These are phyloP conservation scores for Rhabdornis inornatus DNA, from an alignment of 2,113 vertebrate species.

Conservation along the genomic window DNA sequence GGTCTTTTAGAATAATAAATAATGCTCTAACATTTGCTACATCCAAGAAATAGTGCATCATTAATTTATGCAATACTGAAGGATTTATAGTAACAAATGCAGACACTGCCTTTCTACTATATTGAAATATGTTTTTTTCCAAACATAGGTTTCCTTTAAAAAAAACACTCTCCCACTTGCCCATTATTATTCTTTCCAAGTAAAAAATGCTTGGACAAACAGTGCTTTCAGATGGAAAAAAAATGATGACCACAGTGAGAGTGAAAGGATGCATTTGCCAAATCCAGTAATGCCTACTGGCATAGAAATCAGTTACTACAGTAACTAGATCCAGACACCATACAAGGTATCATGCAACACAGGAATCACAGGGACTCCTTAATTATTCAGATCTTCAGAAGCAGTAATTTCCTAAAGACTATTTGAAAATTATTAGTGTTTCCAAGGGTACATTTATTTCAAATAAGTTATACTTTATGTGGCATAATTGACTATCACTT, in stretches of 20 bases:
- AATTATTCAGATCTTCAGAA: background rate
- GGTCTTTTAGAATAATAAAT: background rate
- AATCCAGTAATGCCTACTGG: background rate
- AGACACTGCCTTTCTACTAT: background rate
- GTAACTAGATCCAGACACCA: background rate
- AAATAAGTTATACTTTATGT: background rate
- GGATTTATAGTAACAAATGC: background rate
- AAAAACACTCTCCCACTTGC: background rate
- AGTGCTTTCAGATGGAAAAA: background rate
- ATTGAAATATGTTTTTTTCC: background rate
- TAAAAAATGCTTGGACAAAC: background rate
- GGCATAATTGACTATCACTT: background rate
- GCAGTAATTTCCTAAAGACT: background rate
- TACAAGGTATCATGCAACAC: background rate
- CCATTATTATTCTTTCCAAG: background rate
- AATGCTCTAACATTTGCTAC: background rate
- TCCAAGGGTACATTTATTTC: background rate
- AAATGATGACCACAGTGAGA: background rate
- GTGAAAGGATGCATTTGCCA: background rate
- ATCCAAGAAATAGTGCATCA: background rate
- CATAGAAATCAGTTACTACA: background rate
- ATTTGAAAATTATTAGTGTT: background rate
- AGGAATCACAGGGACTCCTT: background rate
- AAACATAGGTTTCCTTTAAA: background rate
- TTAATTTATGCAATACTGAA: background rate